phyloP scores from a whole-genome alignment of 2,113 vertebrate genomes.

The Trichechus manatus region DNA sequence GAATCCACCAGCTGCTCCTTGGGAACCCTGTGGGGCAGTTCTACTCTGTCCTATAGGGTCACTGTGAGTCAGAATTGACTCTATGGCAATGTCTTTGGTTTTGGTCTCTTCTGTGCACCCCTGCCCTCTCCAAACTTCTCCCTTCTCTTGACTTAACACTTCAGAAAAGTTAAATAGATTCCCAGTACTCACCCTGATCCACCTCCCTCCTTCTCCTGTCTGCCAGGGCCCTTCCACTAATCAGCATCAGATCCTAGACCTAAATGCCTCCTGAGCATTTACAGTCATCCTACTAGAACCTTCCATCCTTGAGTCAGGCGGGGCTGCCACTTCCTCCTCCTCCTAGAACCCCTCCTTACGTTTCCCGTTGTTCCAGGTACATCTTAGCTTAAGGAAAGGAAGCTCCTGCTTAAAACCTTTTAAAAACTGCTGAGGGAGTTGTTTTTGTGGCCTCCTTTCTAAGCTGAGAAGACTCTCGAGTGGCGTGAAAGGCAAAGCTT shows the following conservation, averaged over 20 bases:
- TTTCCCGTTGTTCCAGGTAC: slow-evolving; percentile 69
- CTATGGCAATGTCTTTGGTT: too few species aligned
- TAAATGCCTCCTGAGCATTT: slow-evolving; percentile 33
- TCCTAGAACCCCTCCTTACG: slow-evolving; percentile 59
- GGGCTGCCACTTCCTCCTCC: slow-evolving; percentile 70
- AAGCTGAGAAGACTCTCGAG: background rate
- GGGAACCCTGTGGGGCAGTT: too few species aligned
- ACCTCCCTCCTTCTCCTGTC: slow-evolving; percentile 61
- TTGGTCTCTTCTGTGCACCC: background rate
- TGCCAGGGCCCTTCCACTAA: slow-evolving; percentile 18
- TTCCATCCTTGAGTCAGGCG: slow-evolving; percentile 29
- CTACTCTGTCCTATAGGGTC: too few species aligned
- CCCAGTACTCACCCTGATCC: slow-evolving; percentile 69
- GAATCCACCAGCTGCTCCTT: too few species aligned
- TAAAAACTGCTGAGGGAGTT: slow-evolving; percentile 58
- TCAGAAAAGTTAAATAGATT: slow-evolving; percentile 3
- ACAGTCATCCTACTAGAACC: slow-evolving; percentile 19
- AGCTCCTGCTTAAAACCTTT: slow-evolving; percentile 60
- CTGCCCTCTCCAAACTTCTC: background rate
- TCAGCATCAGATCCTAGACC: slow-evolving; percentile 43
- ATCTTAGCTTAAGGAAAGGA: slow-evolving; percentile 63
- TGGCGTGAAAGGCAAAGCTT: background rate
- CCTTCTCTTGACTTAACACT: background rate
- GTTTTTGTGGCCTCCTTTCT: slow-evolving; percentile 56
- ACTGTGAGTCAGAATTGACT: too few species aligned